phyloP scores from a whole-genome alignment of 2,797 vertebrate species.

The Macropus fuliginosus region DNA sequence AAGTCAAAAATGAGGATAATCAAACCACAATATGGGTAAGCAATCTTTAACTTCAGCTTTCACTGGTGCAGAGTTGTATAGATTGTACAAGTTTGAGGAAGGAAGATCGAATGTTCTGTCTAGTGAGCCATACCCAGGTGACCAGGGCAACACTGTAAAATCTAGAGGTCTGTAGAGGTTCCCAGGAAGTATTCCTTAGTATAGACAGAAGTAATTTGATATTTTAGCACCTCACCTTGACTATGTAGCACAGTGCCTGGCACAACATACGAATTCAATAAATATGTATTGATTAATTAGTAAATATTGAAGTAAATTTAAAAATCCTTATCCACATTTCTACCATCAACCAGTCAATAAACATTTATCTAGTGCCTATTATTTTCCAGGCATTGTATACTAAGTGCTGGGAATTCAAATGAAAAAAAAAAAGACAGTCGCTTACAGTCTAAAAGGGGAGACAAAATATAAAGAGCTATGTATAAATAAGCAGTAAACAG shows the following conservation, averaged over 20 bases:
- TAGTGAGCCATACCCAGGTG: background rate
- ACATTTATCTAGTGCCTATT: background rate
- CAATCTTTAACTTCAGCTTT: background rate
- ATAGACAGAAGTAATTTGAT: background rate
- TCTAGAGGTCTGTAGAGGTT: background rate
- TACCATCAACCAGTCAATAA: background rate
- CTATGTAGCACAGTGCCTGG: background rate
- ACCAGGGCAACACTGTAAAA: background rate
- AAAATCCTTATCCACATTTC: background rate
- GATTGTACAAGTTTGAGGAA: background rate
- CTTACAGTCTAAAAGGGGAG: no score
- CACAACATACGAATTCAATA: background rate
- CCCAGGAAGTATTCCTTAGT: background rate
- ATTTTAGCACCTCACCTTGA: background rate
- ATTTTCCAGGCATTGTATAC: background rate
- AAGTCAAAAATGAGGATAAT: background rate
- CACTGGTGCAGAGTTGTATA: background rate
- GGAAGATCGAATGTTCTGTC: background rate
- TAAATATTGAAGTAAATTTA: background rate
- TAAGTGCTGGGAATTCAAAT: background rate
- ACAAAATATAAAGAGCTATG: background rate
- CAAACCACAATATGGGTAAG: background rate
- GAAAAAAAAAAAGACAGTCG: background rate
- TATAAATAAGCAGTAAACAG: background rate
- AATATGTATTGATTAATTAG: background rate